A percentile compares a stretch with the other conserved stretches of the same genome.
Conservation (phyloP, 2,888 invertebrate genomes). For the Calameuta pallipes region DNA sequence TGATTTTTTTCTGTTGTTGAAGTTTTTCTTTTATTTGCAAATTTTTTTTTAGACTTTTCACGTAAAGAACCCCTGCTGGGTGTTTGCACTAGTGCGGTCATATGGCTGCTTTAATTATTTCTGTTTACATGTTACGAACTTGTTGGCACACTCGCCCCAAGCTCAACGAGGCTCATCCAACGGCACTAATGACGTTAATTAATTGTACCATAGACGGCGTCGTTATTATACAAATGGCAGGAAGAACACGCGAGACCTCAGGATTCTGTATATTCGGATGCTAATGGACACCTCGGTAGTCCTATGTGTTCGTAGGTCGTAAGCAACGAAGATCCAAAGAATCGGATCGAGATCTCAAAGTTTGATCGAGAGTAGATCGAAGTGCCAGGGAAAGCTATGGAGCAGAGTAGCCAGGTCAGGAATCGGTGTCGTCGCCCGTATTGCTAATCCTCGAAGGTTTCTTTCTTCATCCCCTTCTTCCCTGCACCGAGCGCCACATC, state of each 20-base stretch:
- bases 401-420: slow-evolving; percentile 21
- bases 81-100: not conserved
- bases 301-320: not conserved
- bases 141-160: not conserved
- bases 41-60: not conserved
- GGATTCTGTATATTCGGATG: slow-evolving; percentile 13
- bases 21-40: too few relatives aligned
- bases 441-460: slow-evolving; percentile 26
- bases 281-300: slow-evolving; percentile 5
- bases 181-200: slow-evolving; percentile 59
- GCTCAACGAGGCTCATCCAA: slow-evolving; percentile 33
- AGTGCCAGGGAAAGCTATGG: slow-evolving; percentile 16
- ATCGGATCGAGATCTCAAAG: slow-evolving; percentile 14
- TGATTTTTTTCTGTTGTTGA: too few relatives aligned
- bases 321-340: slow-evolving; percentile 14
- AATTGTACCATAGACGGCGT: slow-evolving; percentile 51
- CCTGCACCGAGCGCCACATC: not conserved
- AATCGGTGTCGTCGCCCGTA: slow-evolving; percentile 45
- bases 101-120: not conserved
- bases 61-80: not conserved
- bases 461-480: not conserved
- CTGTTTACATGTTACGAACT: not conserved
- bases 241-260: slow-evolving; percentile 41
- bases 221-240: slow-evolving; percentile 42
- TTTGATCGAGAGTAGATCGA: slow-evolving; percentile 30